These are phyloP conservation scores for Ceyx cyanopectus DNA, from an alignment of 2,113 vertebrate genomes.

Conservation along the genomic window DNA sequence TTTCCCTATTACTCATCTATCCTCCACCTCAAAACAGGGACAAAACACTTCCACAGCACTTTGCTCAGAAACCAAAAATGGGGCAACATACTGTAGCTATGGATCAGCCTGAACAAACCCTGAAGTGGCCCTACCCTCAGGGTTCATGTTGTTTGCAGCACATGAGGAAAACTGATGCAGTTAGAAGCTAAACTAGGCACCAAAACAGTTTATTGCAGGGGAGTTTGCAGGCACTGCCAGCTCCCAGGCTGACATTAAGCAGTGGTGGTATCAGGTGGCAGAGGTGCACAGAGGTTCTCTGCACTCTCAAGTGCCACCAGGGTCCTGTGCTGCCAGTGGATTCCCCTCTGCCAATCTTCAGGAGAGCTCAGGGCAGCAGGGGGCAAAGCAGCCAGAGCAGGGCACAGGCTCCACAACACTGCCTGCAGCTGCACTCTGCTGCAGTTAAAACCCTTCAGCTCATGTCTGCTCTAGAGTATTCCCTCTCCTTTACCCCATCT, in stretches of 20 bases:
- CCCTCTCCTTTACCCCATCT: neutral
- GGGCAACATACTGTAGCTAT: neutral
- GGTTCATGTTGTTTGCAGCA: neutral
- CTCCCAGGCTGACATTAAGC: neutral
- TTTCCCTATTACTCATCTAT: neutral
- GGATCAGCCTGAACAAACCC: neutral
- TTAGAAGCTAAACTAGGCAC: neutral
- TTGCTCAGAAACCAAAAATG: neutral
- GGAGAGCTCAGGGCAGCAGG: neutral
- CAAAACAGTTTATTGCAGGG: neutral
- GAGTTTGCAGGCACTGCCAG: neutral
- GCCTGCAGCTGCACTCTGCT: too few relatives aligned
- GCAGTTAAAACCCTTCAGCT: neutral
- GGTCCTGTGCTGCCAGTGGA: neutral
- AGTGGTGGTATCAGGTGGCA: neutral
- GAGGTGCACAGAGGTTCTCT: neutral
- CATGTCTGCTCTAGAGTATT: neutral
- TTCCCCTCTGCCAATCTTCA: neutral
- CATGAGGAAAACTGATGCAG: neutral
- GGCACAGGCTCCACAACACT: too few relatives aligned
- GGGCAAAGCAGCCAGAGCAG: neutral
- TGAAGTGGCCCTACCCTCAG: neutral
- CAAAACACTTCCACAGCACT: neutral
- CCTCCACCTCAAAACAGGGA: neutral
- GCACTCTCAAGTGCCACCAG: neutral